A percentile compares a stretch with the other conserved stretches of the same genome.
These are phyloP conservation scores for Zeugodacus cucurbitae DNA, from an alignment of 1,140 invertebrate genomes.

Conservation along the genomic window DNA sequence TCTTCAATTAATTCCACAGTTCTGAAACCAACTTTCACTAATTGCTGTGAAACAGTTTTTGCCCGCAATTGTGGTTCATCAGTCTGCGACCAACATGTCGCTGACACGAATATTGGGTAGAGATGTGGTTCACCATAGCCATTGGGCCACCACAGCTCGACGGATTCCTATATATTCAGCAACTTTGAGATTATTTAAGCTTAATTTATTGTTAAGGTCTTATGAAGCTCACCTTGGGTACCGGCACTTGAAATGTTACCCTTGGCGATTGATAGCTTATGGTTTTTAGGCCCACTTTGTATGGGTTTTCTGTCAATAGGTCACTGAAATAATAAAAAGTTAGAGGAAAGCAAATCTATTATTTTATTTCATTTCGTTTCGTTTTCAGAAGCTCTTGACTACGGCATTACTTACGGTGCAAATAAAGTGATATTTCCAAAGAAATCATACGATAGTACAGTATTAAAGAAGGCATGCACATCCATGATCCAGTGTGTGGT, in stretches of 20 bases:
- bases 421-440: constrained; percentile 49
- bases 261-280: constrained; percentile 44
- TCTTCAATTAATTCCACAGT: constrained; percentile 84
- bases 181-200: background rate
- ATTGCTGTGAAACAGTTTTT: constrained; percentile 61
- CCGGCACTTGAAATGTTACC: constrained; percentile 54
- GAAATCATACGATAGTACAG: constrained; percentile 52
- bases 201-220: no score
- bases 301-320: background rate
- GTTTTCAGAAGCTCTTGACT: no score
- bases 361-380: no score
- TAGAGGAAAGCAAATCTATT: no score
- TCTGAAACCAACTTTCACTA: constrained; percentile 83
- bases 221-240: constrained; percentile 49
- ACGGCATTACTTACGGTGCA: constrained; percentile 51
- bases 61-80: constrained; percentile 52
- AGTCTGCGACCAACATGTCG: constrained; percentile 47
- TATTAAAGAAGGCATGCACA: constrained; percentile 69
- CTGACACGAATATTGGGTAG: constrained; percentile 74
- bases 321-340: background rate
- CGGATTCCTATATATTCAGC: constrained; percentile 45
- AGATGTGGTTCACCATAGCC: constrained; percentile 86
- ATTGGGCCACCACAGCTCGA: constrained; percentile 92
- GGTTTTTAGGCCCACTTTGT: constrained; percentile 42
- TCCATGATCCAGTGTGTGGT: constrained; percentile 66